Conservation (phyloP, 2,113 vertebrate species). For the Pipra filicauda region DNA sequence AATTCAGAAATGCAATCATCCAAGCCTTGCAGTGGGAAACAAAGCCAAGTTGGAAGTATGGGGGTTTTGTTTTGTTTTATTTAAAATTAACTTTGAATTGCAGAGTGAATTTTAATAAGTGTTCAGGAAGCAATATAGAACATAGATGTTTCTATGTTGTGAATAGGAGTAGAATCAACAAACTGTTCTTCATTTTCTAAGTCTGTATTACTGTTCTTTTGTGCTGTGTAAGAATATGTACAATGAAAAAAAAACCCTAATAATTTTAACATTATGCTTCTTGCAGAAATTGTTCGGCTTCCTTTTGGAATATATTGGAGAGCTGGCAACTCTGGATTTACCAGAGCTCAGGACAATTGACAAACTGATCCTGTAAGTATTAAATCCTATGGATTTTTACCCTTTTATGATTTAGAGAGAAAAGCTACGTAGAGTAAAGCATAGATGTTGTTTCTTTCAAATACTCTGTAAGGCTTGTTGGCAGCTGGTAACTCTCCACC, state of each 20-base stretch:
- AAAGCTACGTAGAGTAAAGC: background rate
- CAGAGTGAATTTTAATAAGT: background rate
- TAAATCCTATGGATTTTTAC: background rate
- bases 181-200: background rate
- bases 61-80: background rate
- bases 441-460: background rate
- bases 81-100: background rate
- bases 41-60: constrained; percentile 88
- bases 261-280: background rate
- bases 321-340: constrained; percentile 76
- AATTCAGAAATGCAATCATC: constrained; percentile 89
- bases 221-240: background rate
- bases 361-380: constrained; percentile 85
- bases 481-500: background rate
- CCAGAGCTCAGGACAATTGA: constrained; percentile 84
- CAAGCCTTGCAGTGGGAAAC: constrained; percentile 88
- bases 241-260: background rate
- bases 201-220: background rate
- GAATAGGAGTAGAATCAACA: background rate
- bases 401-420: background rate
- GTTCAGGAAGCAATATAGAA: background rate
- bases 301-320: constrained; percentile 88
- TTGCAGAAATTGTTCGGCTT: constrained; percentile 89
- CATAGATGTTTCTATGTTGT: background rate
- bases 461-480: background rate